Conservation (phyloP, 2,797 vertebrate species). For the Melanogrammus aeglefinus region DNA sequence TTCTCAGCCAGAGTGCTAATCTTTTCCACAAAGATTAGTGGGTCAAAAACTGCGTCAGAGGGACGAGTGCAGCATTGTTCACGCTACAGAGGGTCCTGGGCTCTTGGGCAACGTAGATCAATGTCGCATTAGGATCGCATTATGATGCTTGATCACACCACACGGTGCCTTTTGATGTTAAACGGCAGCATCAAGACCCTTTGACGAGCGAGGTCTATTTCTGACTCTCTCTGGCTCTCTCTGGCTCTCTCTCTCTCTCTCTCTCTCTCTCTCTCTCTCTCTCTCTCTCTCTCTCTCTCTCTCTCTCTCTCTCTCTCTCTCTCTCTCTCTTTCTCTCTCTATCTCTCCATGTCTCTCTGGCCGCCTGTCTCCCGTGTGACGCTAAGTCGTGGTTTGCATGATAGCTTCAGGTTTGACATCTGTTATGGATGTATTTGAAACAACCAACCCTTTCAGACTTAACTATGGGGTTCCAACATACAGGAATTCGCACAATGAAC, state of each 20-base stretch:
- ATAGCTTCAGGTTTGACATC: conserved; percentile 26
- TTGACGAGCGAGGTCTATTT: neutral
- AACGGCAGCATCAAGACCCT: neutral
- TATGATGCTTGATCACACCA: neutral
- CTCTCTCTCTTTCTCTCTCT: neutral
- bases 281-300: too few relatives aligned
- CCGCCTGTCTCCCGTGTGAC: neutral
- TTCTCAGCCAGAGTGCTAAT: neutral
- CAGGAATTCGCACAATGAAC: conserved; percentile 1
- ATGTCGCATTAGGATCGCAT: neutral
- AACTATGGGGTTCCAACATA: conserved; percentile 17
- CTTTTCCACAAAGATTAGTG: neutral
- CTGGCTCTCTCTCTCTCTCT: neutral
- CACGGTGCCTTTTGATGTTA: neutral
- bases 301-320: too few relatives aligned
- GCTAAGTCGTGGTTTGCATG: neutral
- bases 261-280: neutral
- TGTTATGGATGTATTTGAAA: conserved; percentile 13
- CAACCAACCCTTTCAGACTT: conserved; percentile 11
- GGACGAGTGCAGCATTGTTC: too few relatives aligned
- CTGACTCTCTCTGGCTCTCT: neutral
- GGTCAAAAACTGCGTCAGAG: too few relatives aligned
- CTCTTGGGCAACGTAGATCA: too few relatives aligned
- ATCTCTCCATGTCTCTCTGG: neutral
- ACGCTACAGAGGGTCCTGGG: too few relatives aligned